A percentile compares a stretch with the other conserved stretches of the same genome.
Conservation (phyloP, 2,888 invertebrate species). For the Eutolmus rufibarbis region DNA sequence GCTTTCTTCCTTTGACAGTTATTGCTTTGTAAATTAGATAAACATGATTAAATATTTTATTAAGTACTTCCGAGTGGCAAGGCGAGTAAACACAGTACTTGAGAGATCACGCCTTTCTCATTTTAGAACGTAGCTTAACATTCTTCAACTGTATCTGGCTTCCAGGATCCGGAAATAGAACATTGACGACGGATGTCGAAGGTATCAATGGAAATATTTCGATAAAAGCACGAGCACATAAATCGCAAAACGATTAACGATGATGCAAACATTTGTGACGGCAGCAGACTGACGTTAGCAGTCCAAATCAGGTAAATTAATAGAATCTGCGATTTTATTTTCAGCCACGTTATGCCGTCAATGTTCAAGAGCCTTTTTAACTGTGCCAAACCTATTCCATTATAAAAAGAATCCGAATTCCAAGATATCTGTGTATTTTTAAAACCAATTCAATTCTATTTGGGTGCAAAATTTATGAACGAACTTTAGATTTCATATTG, state of each 20-base stretch:
- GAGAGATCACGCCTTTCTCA: background rate
- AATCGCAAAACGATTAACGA: background rate
- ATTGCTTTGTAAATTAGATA: background rate
- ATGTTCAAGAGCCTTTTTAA: slow-evolving; percentile 4
- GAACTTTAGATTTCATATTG: background rate
- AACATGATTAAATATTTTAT: background rate
- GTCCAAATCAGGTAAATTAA: slow-evolving; percentile 6
- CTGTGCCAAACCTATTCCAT: background rate
- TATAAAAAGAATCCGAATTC: background rate
- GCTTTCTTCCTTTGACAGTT: background rate
- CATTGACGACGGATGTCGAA: background rate
- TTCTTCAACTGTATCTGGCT: background rate
- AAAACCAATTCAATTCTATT: background rate
- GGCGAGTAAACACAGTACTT: slow-evolving; percentile 21
- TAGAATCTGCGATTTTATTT: background rate
- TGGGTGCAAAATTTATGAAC: background rate
- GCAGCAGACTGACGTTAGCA: background rate
- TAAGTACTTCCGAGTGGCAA: background rate
- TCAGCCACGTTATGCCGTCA: slow-evolving; percentile 1
- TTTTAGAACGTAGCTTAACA: background rate
- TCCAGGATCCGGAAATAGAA: slow-evolving; percentile 6
- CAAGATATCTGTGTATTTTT: background rate
- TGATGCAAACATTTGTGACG: slow-evolving; percentile 4
- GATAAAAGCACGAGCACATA: background rate
- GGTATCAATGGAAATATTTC: background rate